Evolutionary conservation across 2,797 vertebrate genomes (phyloP).

Genomic region (Orientallactaga sibirica): DNA sequence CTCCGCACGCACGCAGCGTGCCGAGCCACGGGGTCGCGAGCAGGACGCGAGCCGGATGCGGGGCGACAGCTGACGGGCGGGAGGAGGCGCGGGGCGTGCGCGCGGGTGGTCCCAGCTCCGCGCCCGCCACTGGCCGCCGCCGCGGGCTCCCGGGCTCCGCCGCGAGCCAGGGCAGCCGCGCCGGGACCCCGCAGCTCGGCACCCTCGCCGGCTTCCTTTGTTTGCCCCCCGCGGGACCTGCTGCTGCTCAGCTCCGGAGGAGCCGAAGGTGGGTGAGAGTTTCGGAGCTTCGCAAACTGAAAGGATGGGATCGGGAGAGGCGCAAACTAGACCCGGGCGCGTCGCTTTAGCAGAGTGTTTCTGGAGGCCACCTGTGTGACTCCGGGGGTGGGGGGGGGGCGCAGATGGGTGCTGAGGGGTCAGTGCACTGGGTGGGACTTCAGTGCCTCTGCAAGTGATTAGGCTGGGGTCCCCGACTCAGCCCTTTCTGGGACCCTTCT

Average conservation of each 20-base stretch:
- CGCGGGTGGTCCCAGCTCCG: slow-evolving; percentile 60
- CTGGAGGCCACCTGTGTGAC: slow-evolving; percentile 66
- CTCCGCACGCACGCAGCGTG: not conserved
- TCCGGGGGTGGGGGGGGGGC: not conserved
- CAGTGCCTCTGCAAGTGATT: slow-evolving; percentile 53
- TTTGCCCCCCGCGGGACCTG: slow-evolving; percentile 67
- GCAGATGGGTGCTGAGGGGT: not conserved
- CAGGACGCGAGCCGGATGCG: slow-evolving; percentile 62
- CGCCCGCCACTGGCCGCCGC: not conserved
- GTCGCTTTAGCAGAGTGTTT: not conserved
- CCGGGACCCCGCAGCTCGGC: slow-evolving; percentile 12
- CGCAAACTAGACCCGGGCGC: not conserved
- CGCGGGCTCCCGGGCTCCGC: slow-evolving; percentile 7
- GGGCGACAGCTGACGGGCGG: slow-evolving; percentile 72
- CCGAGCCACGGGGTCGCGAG: slow-evolving; percentile 57
- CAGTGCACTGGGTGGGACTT: not conserved
- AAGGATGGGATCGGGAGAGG: not conserved
- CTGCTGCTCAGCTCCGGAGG: not conserved
- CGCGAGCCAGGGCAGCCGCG: slow-evolving; percentile 58
- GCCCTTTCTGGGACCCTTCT: slow-evolving; percentile 32
- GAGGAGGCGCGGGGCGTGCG: slow-evolving; percentile 53
- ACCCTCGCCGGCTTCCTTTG: slow-evolving; percentile 74
- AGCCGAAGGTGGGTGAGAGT: slow-evolving; percentile 26
- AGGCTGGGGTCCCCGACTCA: slow-evolving; percentile 70
- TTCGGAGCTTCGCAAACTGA: slow-evolving; percentile 30